Conservation (phyloP, 2,113 vertebrate genomes). For the Labrus mixtus region DNA sequence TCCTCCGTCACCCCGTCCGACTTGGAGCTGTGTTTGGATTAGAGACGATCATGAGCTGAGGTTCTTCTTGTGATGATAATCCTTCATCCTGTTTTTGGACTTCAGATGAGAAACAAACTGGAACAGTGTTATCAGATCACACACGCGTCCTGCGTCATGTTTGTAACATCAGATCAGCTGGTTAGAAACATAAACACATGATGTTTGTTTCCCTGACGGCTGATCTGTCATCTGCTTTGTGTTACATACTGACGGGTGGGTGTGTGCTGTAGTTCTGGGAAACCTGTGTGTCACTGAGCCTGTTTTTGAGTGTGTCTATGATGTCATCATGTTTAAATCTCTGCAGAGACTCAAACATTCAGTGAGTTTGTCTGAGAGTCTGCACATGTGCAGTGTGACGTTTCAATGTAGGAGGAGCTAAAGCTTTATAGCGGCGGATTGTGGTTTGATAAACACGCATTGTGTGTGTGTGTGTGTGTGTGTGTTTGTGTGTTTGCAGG, state of each 20-base stretch:
- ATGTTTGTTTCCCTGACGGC: too few relatives aligned
- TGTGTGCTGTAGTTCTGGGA: slow-evolving; percentile 11
- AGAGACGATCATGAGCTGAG: too few relatives aligned
- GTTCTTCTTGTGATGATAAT: too few relatives aligned
- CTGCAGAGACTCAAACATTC: background rate
- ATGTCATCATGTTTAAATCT: background rate
- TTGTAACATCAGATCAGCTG: background rate
- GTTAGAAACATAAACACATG: background rate
- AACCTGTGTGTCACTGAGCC: slow-evolving; percentile 16
- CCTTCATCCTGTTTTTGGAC: too few relatives aligned
- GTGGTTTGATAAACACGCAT: too few relatives aligned
- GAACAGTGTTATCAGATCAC: too few relatives aligned
- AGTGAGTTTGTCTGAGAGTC: background rate
- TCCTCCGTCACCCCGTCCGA: too few relatives aligned
- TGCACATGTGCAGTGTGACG: background rate
- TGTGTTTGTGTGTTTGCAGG: slow-evolving; percentile 76
- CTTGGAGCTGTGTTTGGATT: too few relatives aligned
- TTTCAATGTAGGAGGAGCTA: too few relatives aligned
- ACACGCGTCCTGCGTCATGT: too few relatives aligned
- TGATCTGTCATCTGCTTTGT: slow-evolving; percentile 1
- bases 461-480: background rate
- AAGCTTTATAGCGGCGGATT: too few relatives aligned
- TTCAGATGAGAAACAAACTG: too few relatives aligned
- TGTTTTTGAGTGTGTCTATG: slow-evolving; percentile 1
- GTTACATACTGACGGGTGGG: background rate